Evolutionary conservation across 2,113 vertebrate genomes (phyloP), one percentile per base, ranked within the genome.

Genomic region (Lethenteron camtschaticum): DNA sequence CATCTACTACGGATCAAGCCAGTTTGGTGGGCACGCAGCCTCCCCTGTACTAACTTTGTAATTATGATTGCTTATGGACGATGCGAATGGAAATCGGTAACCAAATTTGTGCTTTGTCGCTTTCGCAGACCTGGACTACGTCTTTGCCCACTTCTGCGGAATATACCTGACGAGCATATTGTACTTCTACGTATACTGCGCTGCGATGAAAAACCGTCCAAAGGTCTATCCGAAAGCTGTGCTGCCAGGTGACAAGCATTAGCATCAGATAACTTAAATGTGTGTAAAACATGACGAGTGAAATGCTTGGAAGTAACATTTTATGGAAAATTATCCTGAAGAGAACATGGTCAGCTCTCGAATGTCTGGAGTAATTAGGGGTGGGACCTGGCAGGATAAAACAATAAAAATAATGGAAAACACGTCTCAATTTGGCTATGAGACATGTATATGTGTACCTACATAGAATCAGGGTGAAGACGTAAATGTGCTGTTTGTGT

Each of bases 101-200:
- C 18, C 18, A 14, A 66, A 66, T 66, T 66, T n/a, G 14, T 56
- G 63, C 11, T 70, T 6, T 70, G 58, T 74, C 74, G 78, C 1
- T 75, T 1, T 80, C 81, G 69, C 81, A 95, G 90, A 92, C 76
- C 77, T 89, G 57, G 88, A 96, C 76, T 95, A 94, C 18, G 79
- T 89, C n/a, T 83, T 83, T 73, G 84, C 86, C 9, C 83, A 87
- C 70, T 84, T 81, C 72, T 86, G 79, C 11, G 88, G 88, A 20
- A 87, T 88, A 75, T 89, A 94, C 75, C 72, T 88, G 56, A 79
- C 85, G 9, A 92, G 87, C 74, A 85, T 85, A 0, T 4, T 88
- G 57, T 94, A 90, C 75, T 95, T 95, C 74, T 71, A 85, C 68
- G 78, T 82, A 58, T 95, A 94, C 75, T 89, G 86, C 70, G 75